Evolutionary conservation across 2,888 invertebrate species (phyloP), one percentile per base, ranked within the genome.

Genomic region (Icerya purchasi): DNA sequence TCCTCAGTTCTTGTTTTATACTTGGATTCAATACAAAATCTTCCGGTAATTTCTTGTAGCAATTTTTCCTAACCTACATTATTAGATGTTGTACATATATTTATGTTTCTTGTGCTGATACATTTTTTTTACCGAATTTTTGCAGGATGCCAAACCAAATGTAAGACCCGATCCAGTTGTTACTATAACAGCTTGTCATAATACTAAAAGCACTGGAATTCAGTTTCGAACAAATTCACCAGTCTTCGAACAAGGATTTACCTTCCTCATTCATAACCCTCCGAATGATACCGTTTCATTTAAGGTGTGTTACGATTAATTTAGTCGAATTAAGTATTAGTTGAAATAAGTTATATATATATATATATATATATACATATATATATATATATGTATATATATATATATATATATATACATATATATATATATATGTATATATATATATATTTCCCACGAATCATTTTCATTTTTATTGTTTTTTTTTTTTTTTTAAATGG

Each of bases 221-320:
- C 79, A 82, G 65, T 78, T 84, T 76, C 78, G 90, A 65, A 89
- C 87, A 0, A 85, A 84, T 65, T 84, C 88, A 69, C 97, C 97
- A 0, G 85, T 93, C 57, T 97, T 87, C 82, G 94, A 96, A 73
- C 85, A 91, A 70, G 68, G 92, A 5, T 92, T 93, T 72, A 84
- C 89, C 1, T 94, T 94, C 75, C 78, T 96, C 50, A 85, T 96
- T 2, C 79, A 82, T 65, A 90, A 96, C 75, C 93, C 94, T 0
- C 87, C 91, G 69, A 84, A 86, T 24, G 89, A 94, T 69, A 81
- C 83, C 18, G 70, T 97, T 20, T 83, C 86, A 65, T 74, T 96
- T 24, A 86, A 86, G 77, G 85, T 90, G 67, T 66, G 58, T 60
- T 19, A 23, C n/a, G 24, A 21, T 19, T 2, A 22, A 57, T 3